Percentiles rank a stretch among this genome's conserved stretches.
These are phyloP conservation scores for Nycteola revayana DNA, from an alignment of 2,888 invertebrate species.

Conservation along the genomic window DNA sequence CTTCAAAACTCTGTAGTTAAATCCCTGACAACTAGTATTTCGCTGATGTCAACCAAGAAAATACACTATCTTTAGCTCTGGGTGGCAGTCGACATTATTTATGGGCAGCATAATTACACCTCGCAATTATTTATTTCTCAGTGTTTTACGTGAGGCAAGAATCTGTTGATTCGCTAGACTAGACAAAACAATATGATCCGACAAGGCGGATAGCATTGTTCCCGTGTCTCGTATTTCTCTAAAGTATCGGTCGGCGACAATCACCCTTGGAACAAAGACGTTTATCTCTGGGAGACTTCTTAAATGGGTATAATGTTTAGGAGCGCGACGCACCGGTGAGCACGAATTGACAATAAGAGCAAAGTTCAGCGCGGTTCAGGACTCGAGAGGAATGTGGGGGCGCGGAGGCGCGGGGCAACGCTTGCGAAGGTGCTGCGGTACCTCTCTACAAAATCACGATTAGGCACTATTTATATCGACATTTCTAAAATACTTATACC, in stretches of 20 bases:
- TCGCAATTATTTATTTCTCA: constrained; percentile 24
- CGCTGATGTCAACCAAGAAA: too few species aligned
- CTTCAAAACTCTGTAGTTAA: too few species aligned
- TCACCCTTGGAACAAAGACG: constrained; percentile 52
- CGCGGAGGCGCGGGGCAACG: constrained; percentile 55
- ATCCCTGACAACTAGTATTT: too few species aligned
- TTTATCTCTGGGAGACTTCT: constrained; percentile 53
- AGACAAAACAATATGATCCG: constrained; percentile 33
- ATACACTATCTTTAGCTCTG: constrained; percentile 20
- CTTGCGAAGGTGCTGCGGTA: constrained; percentile 59
- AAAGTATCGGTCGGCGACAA: constrained; percentile 39
- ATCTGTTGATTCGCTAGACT: constrained; percentile 22
- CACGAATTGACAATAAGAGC: constrained; percentile 81
- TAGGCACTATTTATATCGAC: constrained; percentile 71
- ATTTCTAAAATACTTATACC: constrained; percentile 55
- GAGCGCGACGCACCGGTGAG: constrained; percentile 66
- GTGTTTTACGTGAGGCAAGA: constrained; percentile 20
- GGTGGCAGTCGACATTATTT: constrained; percentile 29
- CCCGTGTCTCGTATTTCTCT: constrained; percentile 40
- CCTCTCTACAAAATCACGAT: constrained; percentile 72
- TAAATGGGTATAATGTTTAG: constrained; percentile 60
- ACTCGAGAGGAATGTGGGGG: constrained; percentile 74
- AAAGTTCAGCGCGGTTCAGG: constrained; percentile 79
- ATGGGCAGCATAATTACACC: constrained; percentile 25
- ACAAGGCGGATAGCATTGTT: constrained; percentile 34